These are phyloP conservation scores for Drosophila trichaetosa DNA, from an alignment of 2,888 invertebrate genomes.

Conservation along the genomic window DNA sequence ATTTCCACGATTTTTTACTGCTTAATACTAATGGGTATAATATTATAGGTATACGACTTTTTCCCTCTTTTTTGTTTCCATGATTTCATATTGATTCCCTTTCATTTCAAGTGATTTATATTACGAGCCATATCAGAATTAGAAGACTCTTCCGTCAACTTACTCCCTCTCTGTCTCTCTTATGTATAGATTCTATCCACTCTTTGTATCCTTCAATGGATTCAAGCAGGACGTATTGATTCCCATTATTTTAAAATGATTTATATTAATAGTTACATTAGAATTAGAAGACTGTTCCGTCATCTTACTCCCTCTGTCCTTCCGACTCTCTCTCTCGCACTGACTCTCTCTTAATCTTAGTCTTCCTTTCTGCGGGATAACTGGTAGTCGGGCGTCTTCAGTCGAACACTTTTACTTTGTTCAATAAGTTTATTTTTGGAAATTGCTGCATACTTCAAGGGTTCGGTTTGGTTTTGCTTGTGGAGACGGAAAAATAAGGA, in stretches of 20 bases:
- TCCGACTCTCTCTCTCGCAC: too few relatives aligned
- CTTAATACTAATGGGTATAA: neutral
- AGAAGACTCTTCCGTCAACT: neutral
- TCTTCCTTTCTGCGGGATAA: neutral
- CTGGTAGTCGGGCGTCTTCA: neutral
- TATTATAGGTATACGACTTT: neutral
- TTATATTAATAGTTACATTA: too few relatives aligned
- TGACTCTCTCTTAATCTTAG: too few relatives aligned
- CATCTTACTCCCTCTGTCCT: neutral
- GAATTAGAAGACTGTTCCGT: neutral
- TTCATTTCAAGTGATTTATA: neutral
- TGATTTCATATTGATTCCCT: neutral
- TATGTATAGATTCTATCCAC: neutral
- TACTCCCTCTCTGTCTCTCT: neutral
- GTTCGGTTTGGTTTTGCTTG: constrained; percentile 33
- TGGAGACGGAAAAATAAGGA: constrained; percentile 26
- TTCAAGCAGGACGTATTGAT: too few relatives aligned
- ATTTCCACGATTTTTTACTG: neutral
- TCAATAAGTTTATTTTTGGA: constrained; percentile 72
- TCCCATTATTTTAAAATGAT: too few relatives aligned
- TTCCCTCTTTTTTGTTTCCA: neutral
- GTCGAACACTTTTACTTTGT: constrained; percentile 6
- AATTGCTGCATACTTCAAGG: constrained; percentile 74
- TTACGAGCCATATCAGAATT: neutral
- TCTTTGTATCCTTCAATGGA: neutral